Evolutionary conservation across 37 sponge, comb jelly and placozoan genomes (phyloP), one percentile per base, ranked within the genome.

Genomic region (Tethya wilhelma): DNA sequence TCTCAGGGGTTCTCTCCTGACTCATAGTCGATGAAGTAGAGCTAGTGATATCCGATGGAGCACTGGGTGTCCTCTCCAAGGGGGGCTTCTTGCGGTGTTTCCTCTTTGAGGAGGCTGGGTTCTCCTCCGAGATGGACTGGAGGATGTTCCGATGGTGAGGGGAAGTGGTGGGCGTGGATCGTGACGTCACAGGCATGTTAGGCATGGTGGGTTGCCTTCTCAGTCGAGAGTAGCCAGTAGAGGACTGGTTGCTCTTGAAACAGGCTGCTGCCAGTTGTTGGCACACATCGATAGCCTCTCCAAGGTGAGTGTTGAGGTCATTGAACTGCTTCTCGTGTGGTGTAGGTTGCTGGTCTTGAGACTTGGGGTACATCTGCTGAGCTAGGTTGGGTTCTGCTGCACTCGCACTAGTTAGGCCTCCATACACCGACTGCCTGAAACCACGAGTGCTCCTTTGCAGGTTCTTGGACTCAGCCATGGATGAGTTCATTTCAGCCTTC

Each of bases 211-310:
- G 26, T n/a, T 58, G 28, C 33, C 75, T 75, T 28, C 3, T 8
- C 44, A 75, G 17, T 9, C 6, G 38, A 49, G 53, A 49, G 14
- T 9, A 49, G 53, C 53, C 53, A 32, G 36, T 0, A 59, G 46
- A 38, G 45, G 60, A 59, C 0, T 70, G 31, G 38, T 59, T 71
- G 34, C 20, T 71, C 37, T 71, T 81, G 73, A 81, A 81, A 38
- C 44, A 72, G 12, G 82, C 71, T 29, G 73, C 82, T 22, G 82
- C 82, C 4, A 81, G 82, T 17, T 71, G 63, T 37, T 81, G 82
- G 49, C 82, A 81, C 11, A 81, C 64, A 36, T 81, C 73, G 12
- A 81, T 81, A 42, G 82, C 82, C 0, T 38, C 43, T 2, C 64
- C 60, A 1, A 81, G 64, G 34, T 71, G 72, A 4, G 40, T 20